Conservation (phyloP, 1,140 invertebrate genomes). For the Brachionus manjavacas region DNA sequence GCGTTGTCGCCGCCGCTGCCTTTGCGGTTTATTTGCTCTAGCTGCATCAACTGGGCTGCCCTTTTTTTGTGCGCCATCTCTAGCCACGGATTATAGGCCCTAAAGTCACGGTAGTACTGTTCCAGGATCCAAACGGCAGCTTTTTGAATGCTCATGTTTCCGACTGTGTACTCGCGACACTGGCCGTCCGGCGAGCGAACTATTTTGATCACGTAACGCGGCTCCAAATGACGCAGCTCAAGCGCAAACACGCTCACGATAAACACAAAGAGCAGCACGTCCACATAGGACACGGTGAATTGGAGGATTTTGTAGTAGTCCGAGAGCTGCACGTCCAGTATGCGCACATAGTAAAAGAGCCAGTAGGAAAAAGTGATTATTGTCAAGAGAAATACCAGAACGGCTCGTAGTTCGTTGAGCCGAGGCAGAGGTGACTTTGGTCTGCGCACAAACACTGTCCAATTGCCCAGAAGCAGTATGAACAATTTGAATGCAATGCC, state of each 20-base stretch:
- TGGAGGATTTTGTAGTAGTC: conserved; percentile 68
- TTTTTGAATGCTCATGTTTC: conserved; percentile 78
- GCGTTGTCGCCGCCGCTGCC: not conserved
- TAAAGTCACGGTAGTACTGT: conserved; percentile 90
- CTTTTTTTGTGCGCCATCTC: conserved; percentile 58
- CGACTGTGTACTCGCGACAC: conserved; percentile 66
- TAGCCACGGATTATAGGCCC: conserved; percentile 90
- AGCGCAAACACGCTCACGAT: conserved; percentile 85
- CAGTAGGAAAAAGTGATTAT: conserved; percentile 90
- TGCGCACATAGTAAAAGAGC: conserved; percentile 91
- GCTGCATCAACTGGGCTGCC: not conserved
- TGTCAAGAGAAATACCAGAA: conserved; percentile 79
- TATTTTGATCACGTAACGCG: conserved; percentile 80
- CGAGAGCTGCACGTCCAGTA: conserved; percentile 59
- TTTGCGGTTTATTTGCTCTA: not conserved
- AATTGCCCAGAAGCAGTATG: conserved; percentile 81
- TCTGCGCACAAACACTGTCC: conserved; percentile 67
- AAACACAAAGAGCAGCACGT: conserved; percentile 88
- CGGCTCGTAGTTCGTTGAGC: conserved; percentile 81
- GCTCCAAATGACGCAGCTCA: conserved; percentile 81
- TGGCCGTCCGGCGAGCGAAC: conserved; percentile 88
- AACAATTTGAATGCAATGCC: conserved; percentile 85
- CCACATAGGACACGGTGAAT: conserved; percentile 81
- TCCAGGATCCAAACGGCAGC: conserved; percentile 88
- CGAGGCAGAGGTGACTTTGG: conserved; percentile 76